Evolutionary conservation across 2,797 vertebrate species (phyloP), one percentile per base, ranked within the genome.

Genomic region (Anguilla megastoma): DNA sequence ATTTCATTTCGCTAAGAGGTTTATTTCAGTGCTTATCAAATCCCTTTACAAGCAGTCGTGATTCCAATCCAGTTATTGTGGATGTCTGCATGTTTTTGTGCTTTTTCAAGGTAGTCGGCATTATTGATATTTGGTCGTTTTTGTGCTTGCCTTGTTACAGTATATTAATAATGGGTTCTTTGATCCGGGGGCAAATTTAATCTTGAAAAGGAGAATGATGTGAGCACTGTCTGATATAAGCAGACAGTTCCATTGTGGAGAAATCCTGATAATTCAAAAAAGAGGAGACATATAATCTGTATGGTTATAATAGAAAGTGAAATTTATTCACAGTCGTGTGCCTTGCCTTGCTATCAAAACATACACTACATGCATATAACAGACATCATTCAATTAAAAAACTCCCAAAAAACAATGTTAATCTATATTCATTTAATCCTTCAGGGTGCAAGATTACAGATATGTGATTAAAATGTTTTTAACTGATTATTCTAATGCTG

Each of bases 151-250:
- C 33, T 45, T 36, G 0, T 6, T 79, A 21, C 33, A 41, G 74
- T 79, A 79, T 30, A 36, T 36, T 30, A 12, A 14, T 74, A 45
- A 21, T 21, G 18, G 33, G 7, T 18, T 36, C 16, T 79, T 79
- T 36, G 14, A 16, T 36, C 33, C 1, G 27, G 30, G 12, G 71
- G 33, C 9, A 76, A 41, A 76, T 76, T 36, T 76, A 16, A 30
- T 76, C 71, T 76, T 76, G 71, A 76, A 76, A 76, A 76, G 30
- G 30, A 76, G 27, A 76, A 36, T 76, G 27, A 36, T 76, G 71
- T 33, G 71, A 33, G 36, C 27, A 8, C 66, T 69, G 66, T 69
- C 66, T 30, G 27, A 69, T 27, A 9, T n/a, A 27, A 69, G n/a
- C 24, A 69, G n/a, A 69, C n/a, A 69, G 66, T 30, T 69, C 66